Conservation (phyloP, 37 sponge, comb jelly and placozoan species). For the Ianthella basta region DNA sequence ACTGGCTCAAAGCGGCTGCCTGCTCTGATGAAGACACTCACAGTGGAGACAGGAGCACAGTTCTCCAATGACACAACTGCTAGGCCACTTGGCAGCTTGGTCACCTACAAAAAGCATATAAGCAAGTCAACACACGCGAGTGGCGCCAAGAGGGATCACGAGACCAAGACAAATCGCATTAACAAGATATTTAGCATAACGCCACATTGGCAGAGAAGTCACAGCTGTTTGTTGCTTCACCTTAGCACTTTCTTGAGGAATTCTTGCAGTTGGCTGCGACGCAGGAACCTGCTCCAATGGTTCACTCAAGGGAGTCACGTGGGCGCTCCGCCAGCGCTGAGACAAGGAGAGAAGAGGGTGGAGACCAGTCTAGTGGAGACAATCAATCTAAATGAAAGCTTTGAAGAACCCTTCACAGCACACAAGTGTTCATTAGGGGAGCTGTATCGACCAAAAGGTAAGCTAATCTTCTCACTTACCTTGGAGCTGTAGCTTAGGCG, state of each 20-base stretch:
- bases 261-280: neutral
- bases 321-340: constrained; percentile 19
- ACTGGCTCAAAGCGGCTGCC: constrained; percentile 83
- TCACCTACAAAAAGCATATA: constrained; percentile 53
- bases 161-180: too few relatives aligned
- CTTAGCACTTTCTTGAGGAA: neutral
- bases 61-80: constrained; percentile 78
- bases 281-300: neutral
- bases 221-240: too few relatives aligned
- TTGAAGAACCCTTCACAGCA: too few relatives aligned
- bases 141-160: too few relatives aligned
- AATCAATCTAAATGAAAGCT: too few relatives aligned
- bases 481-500: neutral
- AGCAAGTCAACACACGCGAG: too few relatives aligned
- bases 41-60: constrained; percentile 40
- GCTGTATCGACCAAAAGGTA: too few relatives aligned
- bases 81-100: constrained; percentile 70
- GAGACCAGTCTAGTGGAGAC: too few relatives aligned
- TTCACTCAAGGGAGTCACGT: constrained; percentile 13
- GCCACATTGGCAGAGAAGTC: too few relatives aligned
- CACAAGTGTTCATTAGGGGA: too few relatives aligned
- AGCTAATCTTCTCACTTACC: too few relatives aligned
- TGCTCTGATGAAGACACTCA: constrained; percentile 68
- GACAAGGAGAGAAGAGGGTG: neutral
- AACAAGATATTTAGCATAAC: too few relatives aligned